Evolutionary conservation across 2,888 invertebrate species (phyloP).

Genomic region (Perizoma affinitatum): DNA sequence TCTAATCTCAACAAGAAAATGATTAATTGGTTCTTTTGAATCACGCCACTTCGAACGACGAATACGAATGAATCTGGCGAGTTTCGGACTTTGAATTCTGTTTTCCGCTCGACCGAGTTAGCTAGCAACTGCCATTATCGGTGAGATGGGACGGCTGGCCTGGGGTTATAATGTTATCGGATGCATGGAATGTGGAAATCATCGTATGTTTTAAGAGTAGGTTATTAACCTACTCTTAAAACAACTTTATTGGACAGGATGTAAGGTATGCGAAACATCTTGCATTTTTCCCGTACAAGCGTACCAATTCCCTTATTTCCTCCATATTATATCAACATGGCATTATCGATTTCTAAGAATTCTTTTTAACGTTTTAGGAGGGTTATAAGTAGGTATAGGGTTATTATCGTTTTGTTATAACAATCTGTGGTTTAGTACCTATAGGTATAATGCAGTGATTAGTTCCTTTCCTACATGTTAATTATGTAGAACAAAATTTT

Average conservation of each 20-base stretch:
- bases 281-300: too few species aligned
- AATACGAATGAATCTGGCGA: conserved; percentile 57
- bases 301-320: too few species aligned
- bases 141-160: conserved; percentile 27
- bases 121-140: conserved; percentile 19
- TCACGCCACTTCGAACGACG: conserved; percentile 76
- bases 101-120: conserved; percentile 27
- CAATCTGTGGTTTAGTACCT: too few species aligned
- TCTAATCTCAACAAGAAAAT: conserved; percentile 64
- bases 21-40: conserved; percentile 67
- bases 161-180: conserved; percentile 38
- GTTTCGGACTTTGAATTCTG: conserved; percentile 60
- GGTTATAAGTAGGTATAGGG: too few species aligned
- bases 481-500: too few species aligned
- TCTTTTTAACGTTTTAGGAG: too few species aligned
- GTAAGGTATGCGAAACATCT: too few species aligned
- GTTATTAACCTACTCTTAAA: conserved; percentile 27
- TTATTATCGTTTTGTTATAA: too few species aligned
- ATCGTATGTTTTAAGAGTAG: conserved; percentile 24
- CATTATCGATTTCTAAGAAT: too few species aligned
- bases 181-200: conserved; percentile 25
- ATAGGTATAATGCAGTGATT: too few species aligned
- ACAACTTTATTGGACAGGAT: not conserved
- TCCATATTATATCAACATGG: too few species aligned
- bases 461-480: too few species aligned